Conservation (phyloP, 2,888 invertebrate species). For the Nipponacmea schrenckii region DNA sequence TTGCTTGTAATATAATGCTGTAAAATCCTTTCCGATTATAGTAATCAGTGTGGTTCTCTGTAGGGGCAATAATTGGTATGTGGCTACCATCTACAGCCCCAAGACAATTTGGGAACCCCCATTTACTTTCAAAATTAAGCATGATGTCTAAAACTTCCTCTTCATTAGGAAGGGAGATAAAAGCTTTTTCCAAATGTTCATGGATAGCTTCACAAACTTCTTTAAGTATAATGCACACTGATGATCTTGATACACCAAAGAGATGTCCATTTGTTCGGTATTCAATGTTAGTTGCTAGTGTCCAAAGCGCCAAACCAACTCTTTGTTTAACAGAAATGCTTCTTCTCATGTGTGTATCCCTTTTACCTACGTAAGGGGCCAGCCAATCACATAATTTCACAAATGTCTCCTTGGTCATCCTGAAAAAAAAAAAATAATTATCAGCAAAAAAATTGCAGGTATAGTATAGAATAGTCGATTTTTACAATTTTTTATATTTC, state of each 20-base stretch:
- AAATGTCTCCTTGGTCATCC: no score
- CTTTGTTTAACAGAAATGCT: neutral
- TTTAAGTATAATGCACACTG: no score
- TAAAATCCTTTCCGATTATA: constrained; percentile 25
- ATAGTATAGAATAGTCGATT: neutral
- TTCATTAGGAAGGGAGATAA: constrained; percentile 13
- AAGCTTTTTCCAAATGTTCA: no score
- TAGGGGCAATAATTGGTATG: constrained; percentile 24
- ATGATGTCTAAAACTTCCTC: constrained; percentile 14
- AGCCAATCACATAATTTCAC: no score
- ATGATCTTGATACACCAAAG: constrained; percentile 24
- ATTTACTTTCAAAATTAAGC: constrained; percentile 17
- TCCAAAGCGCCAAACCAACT: constrained; percentile 3
- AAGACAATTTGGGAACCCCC: constrained; percentile 25
- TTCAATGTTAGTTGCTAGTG: constrained; percentile 16
- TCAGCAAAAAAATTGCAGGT: neutral
- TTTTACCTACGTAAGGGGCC: no score
- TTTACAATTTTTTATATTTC: no score
- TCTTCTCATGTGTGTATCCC: neutral
- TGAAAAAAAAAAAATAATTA: no score
- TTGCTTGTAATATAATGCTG: constrained; percentile 22
- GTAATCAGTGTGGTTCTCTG: constrained; percentile 20
- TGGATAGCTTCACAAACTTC: no score
- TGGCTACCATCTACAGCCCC: constrained; percentile 31
- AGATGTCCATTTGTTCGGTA: constrained; percentile 22